Percentiles rank a stretch among this genome's conserved stretches.
phyloP scores from a whole-genome alignment of 2,113 vertebrate genomes.

The Petromus typicus region DNA sequence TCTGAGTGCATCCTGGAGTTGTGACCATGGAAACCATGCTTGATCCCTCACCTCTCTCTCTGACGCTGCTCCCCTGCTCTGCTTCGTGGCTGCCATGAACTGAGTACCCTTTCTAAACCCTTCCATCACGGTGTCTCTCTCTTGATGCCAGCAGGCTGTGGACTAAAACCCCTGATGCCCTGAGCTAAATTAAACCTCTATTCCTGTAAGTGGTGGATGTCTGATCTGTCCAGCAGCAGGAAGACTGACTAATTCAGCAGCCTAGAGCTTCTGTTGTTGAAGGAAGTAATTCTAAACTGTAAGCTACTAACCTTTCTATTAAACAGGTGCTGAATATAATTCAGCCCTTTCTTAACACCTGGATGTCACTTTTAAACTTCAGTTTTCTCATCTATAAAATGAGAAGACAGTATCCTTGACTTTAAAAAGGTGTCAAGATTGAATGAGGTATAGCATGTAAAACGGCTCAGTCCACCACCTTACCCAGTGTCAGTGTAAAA shows the following conservation, averaged over 20 bases:
- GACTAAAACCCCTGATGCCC: not conserved
- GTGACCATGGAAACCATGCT: not conserved
- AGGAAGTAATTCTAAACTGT: constrained; percentile 7
- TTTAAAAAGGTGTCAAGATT: not conserved
- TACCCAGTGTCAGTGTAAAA: not conserved
- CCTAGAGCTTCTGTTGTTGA: not conserved
- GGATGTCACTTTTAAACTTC: not conserved
- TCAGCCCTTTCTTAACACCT: not conserved
- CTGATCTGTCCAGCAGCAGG: not conserved
- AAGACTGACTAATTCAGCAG: not conserved
- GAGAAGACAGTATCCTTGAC: not conserved
- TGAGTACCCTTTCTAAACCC: not conserved
- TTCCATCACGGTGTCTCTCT: not conserved
- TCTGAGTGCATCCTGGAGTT: too few relatives aligned
- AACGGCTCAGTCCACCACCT: not conserved
- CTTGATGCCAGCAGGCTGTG: not conserved
- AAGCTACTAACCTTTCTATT: not conserved
- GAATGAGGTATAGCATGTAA: not conserved
- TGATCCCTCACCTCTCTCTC: not conserved
- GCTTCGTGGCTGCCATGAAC: not conserved
- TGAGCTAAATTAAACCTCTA: not conserved
- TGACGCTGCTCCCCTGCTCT: not conserved
- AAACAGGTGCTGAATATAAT: not conserved
- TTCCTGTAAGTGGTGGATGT: not conserved
- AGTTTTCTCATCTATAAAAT: constrained; percentile 31